phyloP scores from a whole-genome alignment of 2,113 vertebrate genomes.

The Guaruba guarouba region DNA sequence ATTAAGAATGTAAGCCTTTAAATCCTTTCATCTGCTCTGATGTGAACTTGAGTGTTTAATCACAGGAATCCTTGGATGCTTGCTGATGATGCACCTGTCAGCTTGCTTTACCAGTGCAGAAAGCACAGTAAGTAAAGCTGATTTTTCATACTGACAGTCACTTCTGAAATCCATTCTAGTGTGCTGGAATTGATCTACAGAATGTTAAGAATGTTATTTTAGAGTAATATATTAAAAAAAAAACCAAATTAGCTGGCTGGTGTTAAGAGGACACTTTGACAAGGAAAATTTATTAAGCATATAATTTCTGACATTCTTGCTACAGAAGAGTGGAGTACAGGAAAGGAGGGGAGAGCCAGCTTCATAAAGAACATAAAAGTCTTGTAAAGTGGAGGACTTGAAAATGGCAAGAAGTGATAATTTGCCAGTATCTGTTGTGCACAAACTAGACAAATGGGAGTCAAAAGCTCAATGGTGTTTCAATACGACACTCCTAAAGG shows the following conservation, averaged over 20 bases:
- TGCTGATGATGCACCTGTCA: constrained; percentile 43
- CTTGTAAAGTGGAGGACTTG: not conserved
- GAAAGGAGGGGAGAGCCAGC: not conserved
- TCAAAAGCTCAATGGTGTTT: not conserved
- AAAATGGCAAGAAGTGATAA: not conserved
- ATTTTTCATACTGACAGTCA: constrained; percentile 60
- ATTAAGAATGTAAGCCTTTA: constrained; percentile 41
- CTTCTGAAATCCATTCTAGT: constrained; percentile 41
- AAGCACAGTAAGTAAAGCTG: constrained; percentile 19
- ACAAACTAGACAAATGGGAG: not conserved
- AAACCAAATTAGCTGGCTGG: not conserved
- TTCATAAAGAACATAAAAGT: not conserved
- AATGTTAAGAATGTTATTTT: constrained; percentile 48
- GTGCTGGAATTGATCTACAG: constrained; percentile 43
- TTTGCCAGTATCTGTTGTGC: not conserved
- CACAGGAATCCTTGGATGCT: constrained; percentile 27
- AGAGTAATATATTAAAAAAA: not conserved
- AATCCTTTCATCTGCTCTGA: constrained; percentile 60
- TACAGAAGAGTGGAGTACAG: not conserved
- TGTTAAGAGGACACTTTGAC: constrained; percentile 13
- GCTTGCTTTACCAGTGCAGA: not conserved
- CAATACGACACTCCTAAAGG: not conserved
- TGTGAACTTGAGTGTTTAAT: constrained; percentile 44
- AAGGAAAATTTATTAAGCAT: not conserved
- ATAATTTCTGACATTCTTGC: not conserved